phyloP scores from a whole-genome alignment of 2,888 invertebrate species.

The Hartigia nigra region DNA sequence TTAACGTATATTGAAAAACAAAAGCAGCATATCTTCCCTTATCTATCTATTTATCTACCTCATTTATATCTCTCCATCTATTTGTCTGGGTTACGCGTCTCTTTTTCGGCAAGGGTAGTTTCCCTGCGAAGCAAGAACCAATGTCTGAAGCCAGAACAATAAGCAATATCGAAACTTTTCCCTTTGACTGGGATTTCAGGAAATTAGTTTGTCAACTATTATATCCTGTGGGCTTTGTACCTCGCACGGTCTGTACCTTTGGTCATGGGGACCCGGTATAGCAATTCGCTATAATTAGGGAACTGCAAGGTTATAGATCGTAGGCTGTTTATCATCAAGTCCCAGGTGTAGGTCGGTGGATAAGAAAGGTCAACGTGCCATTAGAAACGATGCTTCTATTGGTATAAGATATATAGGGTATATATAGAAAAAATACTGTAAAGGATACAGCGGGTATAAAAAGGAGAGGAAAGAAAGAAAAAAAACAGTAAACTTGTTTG shows the following conservation, averaged over 20 bases:
- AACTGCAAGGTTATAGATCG: background rate
- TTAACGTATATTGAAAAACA: background rate
- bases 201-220: slow-evolving; percentile 19
- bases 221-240: slow-evolving; percentile 15
- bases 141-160: background rate
- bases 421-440: no score
- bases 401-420: background rate
- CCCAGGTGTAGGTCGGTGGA: background rate
- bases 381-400: no score
- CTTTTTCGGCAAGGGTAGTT: background rate
- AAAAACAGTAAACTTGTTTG: background rate
- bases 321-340: background rate
- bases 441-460: background rate
- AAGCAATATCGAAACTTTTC: background rate
- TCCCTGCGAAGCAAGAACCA: background rate
- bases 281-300: background rate
- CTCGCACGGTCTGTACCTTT: background rate
- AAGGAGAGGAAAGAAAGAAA: background rate
- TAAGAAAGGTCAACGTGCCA: background rate
- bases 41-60: background rate
- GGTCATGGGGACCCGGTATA: background rate
- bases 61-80: background rate
- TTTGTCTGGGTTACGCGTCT: background rate
- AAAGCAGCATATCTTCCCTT: background rate
- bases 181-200: slow-evolving; percentile 11